phyloP scores from a whole-genome alignment of 1,140 invertebrate species.

The Sitophilus oryzae region DNA sequence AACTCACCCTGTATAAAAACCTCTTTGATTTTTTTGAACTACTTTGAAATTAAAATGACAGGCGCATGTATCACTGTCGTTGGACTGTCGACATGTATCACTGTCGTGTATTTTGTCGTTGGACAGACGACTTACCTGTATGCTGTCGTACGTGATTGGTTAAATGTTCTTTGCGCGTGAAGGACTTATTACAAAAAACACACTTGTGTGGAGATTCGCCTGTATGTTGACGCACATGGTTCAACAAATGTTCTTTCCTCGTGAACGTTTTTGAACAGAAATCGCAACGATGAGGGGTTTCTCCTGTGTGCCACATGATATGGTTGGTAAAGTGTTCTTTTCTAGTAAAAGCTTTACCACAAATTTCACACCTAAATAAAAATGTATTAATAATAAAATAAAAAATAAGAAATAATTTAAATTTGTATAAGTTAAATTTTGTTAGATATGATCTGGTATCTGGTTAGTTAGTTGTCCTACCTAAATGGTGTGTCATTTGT shows the following conservation, averaged over 20 bases:
- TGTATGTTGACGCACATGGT: conserved; percentile 75
- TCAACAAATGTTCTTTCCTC: conserved; percentile 73
- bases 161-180: conserved; percentile 76
- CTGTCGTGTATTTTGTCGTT: no score
- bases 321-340: conserved; percentile 83
- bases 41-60: no score
- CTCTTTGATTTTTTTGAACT: no score
- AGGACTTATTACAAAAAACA: conserved; percentile 74
- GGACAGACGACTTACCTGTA: no score
- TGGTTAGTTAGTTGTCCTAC: conserved; percentile 4
- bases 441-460: no score
- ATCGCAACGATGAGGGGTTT: conserved; percentile 79
- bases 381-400: neutral
- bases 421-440: no score
- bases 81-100: no score
- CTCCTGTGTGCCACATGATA: conserved; percentile 80
- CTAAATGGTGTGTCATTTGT: conserved; percentile 48
- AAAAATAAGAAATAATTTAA: neutral
- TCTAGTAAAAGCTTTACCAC: conserved; percentile 80
- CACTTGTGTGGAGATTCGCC: conserved; percentile 78
- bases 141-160: conserved; percentile 80
- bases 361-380: conserved; percentile 69
- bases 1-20: no score
- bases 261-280: conserved; percentile 81
- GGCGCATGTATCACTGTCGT: no score